Evolutionary conservation across 2,797 vertebrate genomes (phyloP), one percentile per base, ranked within the genome.

Genomic region (Trachurus trachurus): DNA sequence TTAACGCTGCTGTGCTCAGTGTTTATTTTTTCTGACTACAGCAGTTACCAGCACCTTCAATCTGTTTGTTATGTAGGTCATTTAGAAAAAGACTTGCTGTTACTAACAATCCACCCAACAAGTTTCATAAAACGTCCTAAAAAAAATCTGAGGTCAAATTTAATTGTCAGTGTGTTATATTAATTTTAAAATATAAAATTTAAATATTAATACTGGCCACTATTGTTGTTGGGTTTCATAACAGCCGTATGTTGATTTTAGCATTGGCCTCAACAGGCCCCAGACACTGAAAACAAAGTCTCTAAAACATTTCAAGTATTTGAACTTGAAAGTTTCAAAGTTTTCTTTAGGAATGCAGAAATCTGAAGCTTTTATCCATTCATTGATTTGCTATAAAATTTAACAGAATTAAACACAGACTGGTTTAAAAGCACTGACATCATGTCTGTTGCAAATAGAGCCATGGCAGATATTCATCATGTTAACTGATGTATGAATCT

Each of bases 401-500:
- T 42, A 9, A 11, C 9, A 10, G n/a, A n/a, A n/a, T n/a, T n/a
- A n/a, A n/a, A n/a, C n/a, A n/a, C n/a, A n/a, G 50, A 31, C 0
- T 9, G 11, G 53, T 12, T 34, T 15, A 53, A 44, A 44, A 10
- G 9, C 22, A 42, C 11, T 71, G 57, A 34, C 37, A 26, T 53
- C 12, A 52, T 16, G 22, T 40, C 40, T 26, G 16, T 37, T 37
- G 1, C 8, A 7, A 37, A 9, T 37, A 37, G 8, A 37, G n/a
- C 22, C 40, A 13, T 17, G 22, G 1, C 1, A 9, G 2, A 26
- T 34, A 6, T 53, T 44, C 37, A n/a, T 60, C 4, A 22, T 2
- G 34, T 9, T 19, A 74, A 64, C 37, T 16, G 1, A 66, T 42
- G 17, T 68, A 3, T 70, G 47, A 0, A 74, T 9, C 63, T 71